A percentile compares a stretch with the other conserved stretches of the same genome.
Conservation (phyloP, 2,888 invertebrate species). For the Caenorhabditis angaria region DNA sequence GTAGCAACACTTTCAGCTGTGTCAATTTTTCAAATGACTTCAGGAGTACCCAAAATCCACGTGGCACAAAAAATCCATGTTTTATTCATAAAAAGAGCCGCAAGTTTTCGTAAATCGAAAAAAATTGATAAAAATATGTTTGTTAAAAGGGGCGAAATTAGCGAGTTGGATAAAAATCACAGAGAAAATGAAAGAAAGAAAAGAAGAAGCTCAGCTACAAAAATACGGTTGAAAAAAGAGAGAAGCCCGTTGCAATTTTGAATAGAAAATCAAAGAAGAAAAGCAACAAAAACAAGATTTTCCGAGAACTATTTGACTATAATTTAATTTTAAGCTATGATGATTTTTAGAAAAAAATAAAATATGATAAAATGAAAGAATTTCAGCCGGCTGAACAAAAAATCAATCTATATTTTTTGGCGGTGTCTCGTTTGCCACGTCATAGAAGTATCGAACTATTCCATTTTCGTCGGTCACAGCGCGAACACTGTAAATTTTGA, state of each 20-base stretch:
- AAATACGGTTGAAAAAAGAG: constrained; percentile 6
- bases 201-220: constrained; percentile 9
- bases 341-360: background rate
- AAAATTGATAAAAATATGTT: background rate
- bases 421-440: constrained; percentile 15
- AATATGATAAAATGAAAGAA: background rate
- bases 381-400: background rate
- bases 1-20: no score
- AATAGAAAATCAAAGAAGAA: constrained; percentile 13
- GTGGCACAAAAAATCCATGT: no score
- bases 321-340: background rate
- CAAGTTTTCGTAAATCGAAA: no score
- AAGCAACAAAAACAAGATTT: constrained; percentile 26
- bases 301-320: background rate
- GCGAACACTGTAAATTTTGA: constrained; percentile 37
- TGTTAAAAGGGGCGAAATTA: background rate
- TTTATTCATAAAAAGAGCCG: no score
- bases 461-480: constrained; percentile 55
- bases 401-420: constrained; percentile 11
- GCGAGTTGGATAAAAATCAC: background rate
- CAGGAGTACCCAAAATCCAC: no score
- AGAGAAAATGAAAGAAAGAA: constrained; percentile 10
- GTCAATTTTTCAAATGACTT: no score
- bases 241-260: constrained; percentile 16
- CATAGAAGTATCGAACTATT: constrained; percentile 51